Base-by-base conservation (phyloP, 2,888 invertebrate species). In the Metopia argyrocephala region DNA sequence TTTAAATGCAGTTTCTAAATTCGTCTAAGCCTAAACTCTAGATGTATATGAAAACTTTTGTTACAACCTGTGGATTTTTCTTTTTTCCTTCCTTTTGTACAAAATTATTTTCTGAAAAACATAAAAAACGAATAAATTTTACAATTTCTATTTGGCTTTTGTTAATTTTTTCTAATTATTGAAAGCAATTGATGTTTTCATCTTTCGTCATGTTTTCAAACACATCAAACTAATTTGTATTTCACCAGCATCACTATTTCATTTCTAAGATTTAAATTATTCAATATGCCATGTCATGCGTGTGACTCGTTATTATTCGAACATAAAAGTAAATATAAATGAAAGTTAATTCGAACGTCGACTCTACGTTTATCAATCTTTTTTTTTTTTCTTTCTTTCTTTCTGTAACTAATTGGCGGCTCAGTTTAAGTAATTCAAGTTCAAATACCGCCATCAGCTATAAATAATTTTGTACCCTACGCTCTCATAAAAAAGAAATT, bases 361-460 rank as follows among this genome's bases (percentile, higher is more conserved):
- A 38, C 38, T 38, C 15, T 2, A 9, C 15, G 27, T 52, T 21
- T 18, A n/a, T 45, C 66, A 61, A 46, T 45, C 20, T 68, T 54
- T 45, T 38, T n/a, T 9, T 65, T 52, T 38, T 52, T 27, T 73
- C 31, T 27, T 9, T 18, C 54, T 28, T 38, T 38, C 12, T 38
- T 38, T 38, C 38, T 68, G 45, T 76, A 23, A 78, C 28, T 71
- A 46, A n/a, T 15, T 31, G 28, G 20, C 46, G 20, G 59, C 25
- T 52, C 59, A n/a, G n/a, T 50, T 7, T 28, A 6, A 46, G n/a
- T 15, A 46, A 76, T 68, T 79, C 76, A 79, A 79, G 79, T 79
- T 79, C 76, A 79, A 59, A 66, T 56, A 76, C 65, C 66, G 38
- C 62, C 68, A 56, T 56, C 78, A 69, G 25, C 57, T 73, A 46